Base-by-base conservation (phyloP, 2,888 invertebrate genomes). In the Yponomeuta cagnagella region DNA sequence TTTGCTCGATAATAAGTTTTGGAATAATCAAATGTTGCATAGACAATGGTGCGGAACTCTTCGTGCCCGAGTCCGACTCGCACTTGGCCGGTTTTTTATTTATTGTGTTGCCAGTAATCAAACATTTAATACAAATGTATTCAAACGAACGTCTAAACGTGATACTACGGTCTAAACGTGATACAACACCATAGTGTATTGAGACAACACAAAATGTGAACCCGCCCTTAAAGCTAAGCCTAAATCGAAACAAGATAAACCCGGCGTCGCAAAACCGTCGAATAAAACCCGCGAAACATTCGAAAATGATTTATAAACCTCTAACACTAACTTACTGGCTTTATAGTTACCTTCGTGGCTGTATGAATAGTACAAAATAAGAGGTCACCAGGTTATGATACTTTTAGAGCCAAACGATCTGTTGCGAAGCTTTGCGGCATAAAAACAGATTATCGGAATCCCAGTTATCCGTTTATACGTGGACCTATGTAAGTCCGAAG, bases 371-470 rank as follows among this genome's bases (percentile, higher is more conserved):
- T 1, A 64, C 8, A 2, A 64, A 23, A n/a, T n/a, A n/a, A 64
- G 10, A 23, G 31, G 30, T 23, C 30, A 64, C 64, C 64, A 64
- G 64, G 30, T 1, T 10, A 23, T 64, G 9, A 23, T 5, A 64
- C 3, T 10, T 10, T 64, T 48, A 31, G 5, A 52, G 48, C 23
- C 31, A 23, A 64, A 30, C 52, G 68, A 33, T 70, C 63, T 63
- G 63, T 84, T 77, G 82, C 82, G 81, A 83, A 82, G 84, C 82
- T 85, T 83, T 79, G 82, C 78, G 82, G 82, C 78, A 81, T 83
- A 87, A 88, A 87, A 89, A 89, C 87, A 89, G 87, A 88, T 89
- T 89, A 90, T 88, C 84, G 82, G 81, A 85, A 86, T 82, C 74
- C 81, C 82, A 80, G 82, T 84, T 84, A 86, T 85, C 84, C 82